A percentile compares a stretch with the other conserved stretches of the same genome.
Evolutionary conservation across 2,113 vertebrate species (phyloP).

Genomic region (Gulo gulo): DNA sequence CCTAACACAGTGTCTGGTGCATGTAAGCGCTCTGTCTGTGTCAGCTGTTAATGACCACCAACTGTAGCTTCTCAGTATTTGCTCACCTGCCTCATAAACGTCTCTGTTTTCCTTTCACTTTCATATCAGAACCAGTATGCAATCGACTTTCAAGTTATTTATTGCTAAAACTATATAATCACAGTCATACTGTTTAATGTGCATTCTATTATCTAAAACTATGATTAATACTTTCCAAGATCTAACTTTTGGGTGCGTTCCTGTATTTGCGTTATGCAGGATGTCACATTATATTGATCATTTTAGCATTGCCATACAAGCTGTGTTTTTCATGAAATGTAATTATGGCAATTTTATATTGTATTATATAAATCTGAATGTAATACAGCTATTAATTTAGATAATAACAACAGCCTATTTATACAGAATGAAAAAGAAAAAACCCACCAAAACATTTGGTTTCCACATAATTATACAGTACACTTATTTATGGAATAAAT

Average conservation of each 20-base stretch:
- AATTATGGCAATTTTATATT: conserved; percentile 52
- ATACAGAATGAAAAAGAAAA: conserved; percentile 46
- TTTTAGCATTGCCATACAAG: conserved; percentile 37
- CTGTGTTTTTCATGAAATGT: conserved; percentile 57
- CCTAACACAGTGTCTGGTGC: background rate
- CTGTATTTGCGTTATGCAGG: background rate
- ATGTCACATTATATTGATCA: conserved; percentile 44
- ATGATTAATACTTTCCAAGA: conserved; percentile 41
- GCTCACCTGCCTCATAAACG: background rate
- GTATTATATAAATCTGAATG: conserved; percentile 53
- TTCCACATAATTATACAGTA: conserved; percentile 39
- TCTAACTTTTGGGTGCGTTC: background rate
- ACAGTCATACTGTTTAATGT: conserved; percentile 5
- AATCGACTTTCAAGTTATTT: background rate
- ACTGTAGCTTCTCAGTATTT: background rate
- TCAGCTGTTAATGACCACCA: background rate
- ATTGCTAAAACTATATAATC: background rate
- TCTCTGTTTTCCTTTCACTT: background rate
- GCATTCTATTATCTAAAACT: conserved; percentile 23
- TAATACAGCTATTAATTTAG: conserved; percentile 53
- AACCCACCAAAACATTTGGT: background rate
- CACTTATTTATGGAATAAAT: conserved; percentile 48
- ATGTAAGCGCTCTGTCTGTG: background rate
- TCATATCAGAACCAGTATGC: background rate
- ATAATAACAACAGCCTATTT: conserved; percentile 39